Evolutionary conservation across 2,888 invertebrate genomes (phyloP), one percentile per base, ranked within the genome.

Genomic region (Hyles lineata): DNA sequence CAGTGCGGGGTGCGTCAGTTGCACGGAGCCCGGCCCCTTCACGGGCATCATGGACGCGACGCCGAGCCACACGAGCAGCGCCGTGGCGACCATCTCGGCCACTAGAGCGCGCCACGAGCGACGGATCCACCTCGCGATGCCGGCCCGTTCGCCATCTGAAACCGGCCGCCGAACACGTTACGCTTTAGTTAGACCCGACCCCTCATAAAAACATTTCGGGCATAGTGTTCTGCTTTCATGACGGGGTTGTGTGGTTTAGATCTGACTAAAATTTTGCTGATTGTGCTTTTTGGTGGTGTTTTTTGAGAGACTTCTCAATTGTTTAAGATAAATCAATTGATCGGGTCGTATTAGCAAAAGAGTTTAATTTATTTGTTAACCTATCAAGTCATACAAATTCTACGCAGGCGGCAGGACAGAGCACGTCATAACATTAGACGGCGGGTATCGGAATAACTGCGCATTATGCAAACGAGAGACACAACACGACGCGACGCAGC

Each of bases 61-160:
- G 75, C 93, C 93, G 77, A 93, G 87, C 84, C 85, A 78, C 81
- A 93, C 86, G 74, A 93, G 89, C 85, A 93, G 87, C 82, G 92
- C 91, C 76, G 93, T 93, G 74, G 89, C 83, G 76, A 89, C 60
- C 83, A 84, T 43, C 88, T 93, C 93, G 23, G 85, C 85, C 78
- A 86, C 70, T 80, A 92, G 84, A 76, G 93, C 87, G 81, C 92
- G 92, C 92, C 90, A 90, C 90, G 88, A 89, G 62, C 84, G 87
- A 71, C 77, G 76, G 78, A 77, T 70, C 89, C 89, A 90, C 55
- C 81, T 83, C 74, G 55, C 77, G 72, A 73, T 79, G 50, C 86
- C 82, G 55, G 50, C 67, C 23, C 67, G 67, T 15, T 43, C 21
- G 17, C 23, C 11, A 23, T 50, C 67, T 67, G 67, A 43, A 67